Percentiles rank a stretch among this genome's conserved stretches.
phyloP scores from a whole-genome alignment of 2,113 vertebrate genomes.

The Melanocharis versteri region DNA sequence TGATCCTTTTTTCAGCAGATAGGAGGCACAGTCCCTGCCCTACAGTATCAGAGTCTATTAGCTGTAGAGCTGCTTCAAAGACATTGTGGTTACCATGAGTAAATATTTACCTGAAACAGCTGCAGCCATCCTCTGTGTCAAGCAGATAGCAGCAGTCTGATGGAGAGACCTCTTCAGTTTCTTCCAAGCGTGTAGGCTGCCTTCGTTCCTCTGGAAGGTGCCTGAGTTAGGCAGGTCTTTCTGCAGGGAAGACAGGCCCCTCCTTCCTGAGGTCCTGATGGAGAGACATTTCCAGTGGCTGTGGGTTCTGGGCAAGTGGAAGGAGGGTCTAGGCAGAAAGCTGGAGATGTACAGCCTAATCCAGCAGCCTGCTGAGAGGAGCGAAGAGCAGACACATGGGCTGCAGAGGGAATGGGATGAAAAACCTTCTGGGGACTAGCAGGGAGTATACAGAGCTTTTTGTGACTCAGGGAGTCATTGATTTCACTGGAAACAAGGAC shows the following conservation, averaged over 20 bases:
- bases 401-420: neutral
- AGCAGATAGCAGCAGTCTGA: neutral
- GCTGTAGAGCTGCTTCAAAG: neutral
- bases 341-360: neutral
- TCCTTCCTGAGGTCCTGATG: neutral
- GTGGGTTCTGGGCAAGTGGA: neutral
- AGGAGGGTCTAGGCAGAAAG: neutral
- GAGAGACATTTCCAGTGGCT: neutral
- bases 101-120: neutral
- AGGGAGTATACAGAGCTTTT: neutral
- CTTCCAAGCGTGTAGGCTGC: neutral
- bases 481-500: neutral
- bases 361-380: neutral
- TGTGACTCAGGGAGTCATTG: neutral
- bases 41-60: neutral
- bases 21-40: neutral
- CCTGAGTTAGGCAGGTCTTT: neutral
- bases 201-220: neutral
- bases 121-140: neutral
- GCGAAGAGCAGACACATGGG: neutral
- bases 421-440: neutral
- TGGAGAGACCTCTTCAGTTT: neutral
- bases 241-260: neutral
- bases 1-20: neutral
- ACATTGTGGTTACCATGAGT: neutral